Evolutionary conservation across 1,140 invertebrate genomes (phyloP), one percentile per base, ranked within the genome.

Genomic region (Metaphire vulgaris): DNA sequence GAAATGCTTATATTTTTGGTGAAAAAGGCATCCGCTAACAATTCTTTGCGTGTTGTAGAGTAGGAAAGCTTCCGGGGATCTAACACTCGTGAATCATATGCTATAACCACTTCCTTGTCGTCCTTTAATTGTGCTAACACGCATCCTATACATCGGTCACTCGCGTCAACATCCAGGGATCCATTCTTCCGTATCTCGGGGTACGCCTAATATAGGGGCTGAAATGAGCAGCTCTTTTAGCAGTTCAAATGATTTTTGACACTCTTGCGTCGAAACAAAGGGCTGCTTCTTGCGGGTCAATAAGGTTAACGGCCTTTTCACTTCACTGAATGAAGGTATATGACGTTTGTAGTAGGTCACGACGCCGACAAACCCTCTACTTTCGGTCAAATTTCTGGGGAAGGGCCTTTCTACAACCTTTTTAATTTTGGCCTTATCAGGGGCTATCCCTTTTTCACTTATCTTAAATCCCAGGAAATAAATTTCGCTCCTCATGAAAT

Each of bases 121-220:
- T 69, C 69, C 1, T 77, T 2, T 1, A 33, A 29, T 72, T 86
- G 82, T 0, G 83, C 69, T 2, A 87, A 64, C 0, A 86, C 80
- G 1, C 82, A 83, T 14, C 83, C 85, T 33, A 82, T 80, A 0
- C 83, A 84, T 1, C 76, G 66, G 6, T 80, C 79, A 16, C 77
- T 80, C 0, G 83, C 84, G 75, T 86, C 85, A 0, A 83, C 83
- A n/a, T 82, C 79, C 15, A 86, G 30, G n/a, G 33, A 78, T 28
- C 32, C 73, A 80, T 2, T 33, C 15, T 30, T 41, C 33, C 16
- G 29, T 64, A 0, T 74, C 34, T 69, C 77, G 70, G 15, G 79
- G 72, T 15, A 75, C 34, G 41, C 67, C 69, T n/a, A 80, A 33
- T 32, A 80, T 34, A 26, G 80, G 79, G n/a, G 15, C 31, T 0